Evolutionary conservation across 2,797 vertebrate species (phyloP).

Genomic region (Epinephelus coioides): DNA sequence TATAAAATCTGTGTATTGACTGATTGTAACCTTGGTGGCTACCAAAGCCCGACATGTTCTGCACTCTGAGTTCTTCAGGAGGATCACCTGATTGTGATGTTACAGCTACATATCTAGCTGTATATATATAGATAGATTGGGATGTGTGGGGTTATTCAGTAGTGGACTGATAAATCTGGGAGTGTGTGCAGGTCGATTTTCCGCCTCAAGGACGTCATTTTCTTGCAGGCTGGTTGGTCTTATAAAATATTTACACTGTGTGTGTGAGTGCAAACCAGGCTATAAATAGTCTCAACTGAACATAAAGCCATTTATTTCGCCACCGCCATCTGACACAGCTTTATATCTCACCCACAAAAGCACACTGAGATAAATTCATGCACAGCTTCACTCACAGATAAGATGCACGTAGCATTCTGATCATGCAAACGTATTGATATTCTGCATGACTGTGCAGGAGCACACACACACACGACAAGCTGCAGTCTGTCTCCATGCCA

Average conservation of each 20-base stretch:
- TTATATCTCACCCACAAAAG: neutral
- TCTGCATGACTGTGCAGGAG: conserved; percentile 20
- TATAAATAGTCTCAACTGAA: conserved; percentile 71
- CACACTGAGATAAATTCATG: conserved; percentile 14
- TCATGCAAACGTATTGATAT: conserved; percentile 41
- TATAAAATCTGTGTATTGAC: conserved; percentile 1
- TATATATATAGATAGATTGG: neutral
- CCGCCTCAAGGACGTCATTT: conserved; percentile 44
- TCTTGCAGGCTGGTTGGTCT: conserved; percentile 41
- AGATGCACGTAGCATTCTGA: conserved; percentile 15
- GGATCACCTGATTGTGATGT: conserved; percentile 6
- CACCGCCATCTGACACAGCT: neutral
- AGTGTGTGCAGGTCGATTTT: conserved; percentile 19
- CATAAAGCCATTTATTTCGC: conserved; percentile 42
- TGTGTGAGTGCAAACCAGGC: conserved; percentile 38
- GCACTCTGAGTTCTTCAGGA: neutral
- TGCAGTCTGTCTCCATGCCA: neutral
- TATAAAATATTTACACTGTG: conserved; percentile 70
- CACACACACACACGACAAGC: neutral
- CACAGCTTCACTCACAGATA: neutral
- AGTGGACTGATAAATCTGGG: conserved; percentile 5
- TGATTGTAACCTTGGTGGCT: neutral
- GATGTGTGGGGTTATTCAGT: conserved; percentile 13
- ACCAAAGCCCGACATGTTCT: neutral
- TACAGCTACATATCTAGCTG: neutral